Conservation (phyloP, 2,797 vertebrate genomes). For the Craterocephalus amniculus region DNA sequence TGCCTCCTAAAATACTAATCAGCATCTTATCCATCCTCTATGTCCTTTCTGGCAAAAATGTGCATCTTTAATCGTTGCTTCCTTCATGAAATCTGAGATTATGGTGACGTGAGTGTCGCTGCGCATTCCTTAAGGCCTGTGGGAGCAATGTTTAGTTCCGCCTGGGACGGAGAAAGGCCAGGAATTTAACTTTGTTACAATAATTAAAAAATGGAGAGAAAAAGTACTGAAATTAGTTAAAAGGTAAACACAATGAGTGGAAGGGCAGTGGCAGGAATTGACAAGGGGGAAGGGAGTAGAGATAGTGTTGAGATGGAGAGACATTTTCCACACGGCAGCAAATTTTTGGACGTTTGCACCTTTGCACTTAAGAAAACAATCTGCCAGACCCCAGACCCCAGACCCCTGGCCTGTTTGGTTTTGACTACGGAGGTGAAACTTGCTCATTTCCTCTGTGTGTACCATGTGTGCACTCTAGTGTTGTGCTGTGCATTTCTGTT, state of each 20-base stretch:
- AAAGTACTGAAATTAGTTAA: constrained; percentile 61
- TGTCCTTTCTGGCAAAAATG: constrained; percentile 2
- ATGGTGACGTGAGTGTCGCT: constrained; percentile 60
- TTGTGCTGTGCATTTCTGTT: constrained; percentile 19
- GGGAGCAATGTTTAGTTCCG: constrained; percentile 69
- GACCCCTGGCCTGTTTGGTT: constrained; percentile 61
- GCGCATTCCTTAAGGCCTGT: constrained; percentile 56
- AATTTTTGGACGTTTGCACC: constrained; percentile 71
- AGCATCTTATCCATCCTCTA: constrained; percentile 11
- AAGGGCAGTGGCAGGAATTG: constrained; percentile 59
- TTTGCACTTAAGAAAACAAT: constrained; percentile 76
- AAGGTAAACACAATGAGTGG: constrained; percentile 72
- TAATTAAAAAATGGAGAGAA: constrained; percentile 33
- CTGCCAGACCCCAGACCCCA: constrained; percentile 58
- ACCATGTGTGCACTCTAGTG: constrained; percentile 33
- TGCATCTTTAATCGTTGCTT: constrained; percentile 44
- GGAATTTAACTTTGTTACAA: constrained; percentile 61
- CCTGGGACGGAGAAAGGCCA: constrained; percentile 47
- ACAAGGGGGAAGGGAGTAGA: constrained; percentile 42
- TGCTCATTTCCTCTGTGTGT: constrained; percentile 65
- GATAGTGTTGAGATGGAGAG: constrained; percentile 61
- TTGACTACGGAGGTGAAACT: constrained; percentile 66
- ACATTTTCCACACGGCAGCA: constrained; percentile 68
- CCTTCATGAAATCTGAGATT: constrained; percentile 30
- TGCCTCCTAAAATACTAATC: constrained; percentile 7